Conservation (phyloP, 2,113 vertebrate genomes). For the Morone saxatilis region DNA sequence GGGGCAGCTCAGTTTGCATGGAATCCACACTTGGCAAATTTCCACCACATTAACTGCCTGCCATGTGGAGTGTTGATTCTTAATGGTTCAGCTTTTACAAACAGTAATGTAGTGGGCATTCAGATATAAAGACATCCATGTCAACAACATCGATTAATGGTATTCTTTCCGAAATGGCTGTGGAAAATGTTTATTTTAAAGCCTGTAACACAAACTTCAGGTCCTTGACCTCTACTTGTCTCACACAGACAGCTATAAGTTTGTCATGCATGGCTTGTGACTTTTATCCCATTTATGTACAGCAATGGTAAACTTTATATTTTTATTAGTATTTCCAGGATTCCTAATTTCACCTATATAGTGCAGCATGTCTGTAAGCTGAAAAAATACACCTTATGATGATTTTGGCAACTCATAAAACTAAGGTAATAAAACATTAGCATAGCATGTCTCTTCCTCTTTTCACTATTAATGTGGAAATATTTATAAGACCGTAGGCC, state of each 20-base stretch:
- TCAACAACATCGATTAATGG: slow-evolving; percentile 33
- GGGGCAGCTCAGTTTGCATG: slow-evolving; percentile 64
- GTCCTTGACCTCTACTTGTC: neutral
- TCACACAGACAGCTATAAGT: slow-evolving; percentile 21
- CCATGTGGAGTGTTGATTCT: slow-evolving; percentile 61
- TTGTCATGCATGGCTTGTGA: neutral
- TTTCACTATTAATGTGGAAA: slow-evolving; percentile 64
- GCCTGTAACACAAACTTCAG: neutral
- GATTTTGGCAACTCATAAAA: slow-evolving; percentile 62
- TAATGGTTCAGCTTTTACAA: slow-evolving; percentile 66
- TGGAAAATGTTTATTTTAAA: slow-evolving; percentile 32
- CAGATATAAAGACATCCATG: slow-evolving; percentile 49
- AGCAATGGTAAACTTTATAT: too few relatives aligned
- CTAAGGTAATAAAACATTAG: slow-evolving; percentile 69
- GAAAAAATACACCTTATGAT: slow-evolving; percentile 53
- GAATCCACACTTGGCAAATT: slow-evolving; percentile 70
- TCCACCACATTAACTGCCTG: slow-evolving; percentile 68
- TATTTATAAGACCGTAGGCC: slow-evolving; percentile 57
- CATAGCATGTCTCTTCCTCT: slow-evolving; percentile 52
- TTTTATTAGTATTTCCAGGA: slow-evolving; percentile 1
- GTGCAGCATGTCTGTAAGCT: neutral
- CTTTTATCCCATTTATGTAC: slow-evolving; percentile 21
- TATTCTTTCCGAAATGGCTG: slow-evolving; percentile 14
- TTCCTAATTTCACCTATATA: slow-evolving; percentile 3
- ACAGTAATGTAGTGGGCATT: slow-evolving; percentile 25